These are phyloP conservation scores for Cephus pygmeus DNA, from an alignment of 2,888 invertebrate species.

Conservation along the genomic window DNA sequence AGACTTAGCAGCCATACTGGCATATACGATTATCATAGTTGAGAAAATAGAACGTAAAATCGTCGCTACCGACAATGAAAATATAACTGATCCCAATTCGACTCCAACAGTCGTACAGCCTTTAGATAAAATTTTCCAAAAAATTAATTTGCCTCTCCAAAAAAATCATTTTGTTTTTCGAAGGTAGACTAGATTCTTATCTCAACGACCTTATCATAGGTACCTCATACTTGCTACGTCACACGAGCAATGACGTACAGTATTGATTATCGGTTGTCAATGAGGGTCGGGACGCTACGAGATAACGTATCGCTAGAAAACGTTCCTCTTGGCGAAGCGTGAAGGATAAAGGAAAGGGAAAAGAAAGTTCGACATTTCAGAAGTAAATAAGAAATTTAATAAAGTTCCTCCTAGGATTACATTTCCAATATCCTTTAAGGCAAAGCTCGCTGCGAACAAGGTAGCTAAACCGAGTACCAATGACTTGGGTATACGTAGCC, in stretches of 20 bases:
- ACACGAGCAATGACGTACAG: not conserved
- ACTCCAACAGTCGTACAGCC: not conserved
- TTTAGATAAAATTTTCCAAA: not conserved
- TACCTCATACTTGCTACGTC: not conserved
- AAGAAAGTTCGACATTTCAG: not conserved
- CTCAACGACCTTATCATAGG: not conserved
- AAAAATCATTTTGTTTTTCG: not conserved
- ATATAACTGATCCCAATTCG: not conserved
- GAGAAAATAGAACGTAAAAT: conserved; percentile 7
- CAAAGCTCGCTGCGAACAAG: not conserved
- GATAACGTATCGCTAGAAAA: not conserved
- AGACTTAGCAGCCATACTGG: conserved; percentile 16
- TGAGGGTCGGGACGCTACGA: not conserved
- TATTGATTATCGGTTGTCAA: not conserved
- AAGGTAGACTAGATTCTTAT: not conserved
- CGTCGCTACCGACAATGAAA: not conserved
- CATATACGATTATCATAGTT: not conserved
- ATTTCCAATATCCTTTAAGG: not conserved
- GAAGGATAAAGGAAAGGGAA: not conserved
- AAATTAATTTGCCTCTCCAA: not conserved
- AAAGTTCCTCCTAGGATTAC: not conserved
- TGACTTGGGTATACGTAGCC: not conserved
- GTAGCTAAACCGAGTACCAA: not conserved
- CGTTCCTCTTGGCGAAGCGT: not conserved
- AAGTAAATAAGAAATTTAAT: not conserved